phyloP scores from a whole-genome alignment of 2,888 invertebrate species.

The Eurytoma adleriae region DNA sequence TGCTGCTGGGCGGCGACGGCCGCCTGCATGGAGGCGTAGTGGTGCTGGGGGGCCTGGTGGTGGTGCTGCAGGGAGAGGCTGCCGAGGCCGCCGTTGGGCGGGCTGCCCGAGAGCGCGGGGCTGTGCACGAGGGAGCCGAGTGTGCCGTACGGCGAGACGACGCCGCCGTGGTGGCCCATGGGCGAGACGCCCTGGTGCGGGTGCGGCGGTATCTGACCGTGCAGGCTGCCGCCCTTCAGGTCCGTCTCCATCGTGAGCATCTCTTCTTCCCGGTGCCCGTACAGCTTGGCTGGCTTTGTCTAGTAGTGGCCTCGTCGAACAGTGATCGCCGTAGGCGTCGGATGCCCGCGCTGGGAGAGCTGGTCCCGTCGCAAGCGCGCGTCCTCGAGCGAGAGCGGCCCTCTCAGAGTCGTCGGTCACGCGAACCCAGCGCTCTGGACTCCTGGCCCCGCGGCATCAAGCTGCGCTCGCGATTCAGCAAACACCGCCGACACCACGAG shows the following conservation, averaged over 20 bases:
- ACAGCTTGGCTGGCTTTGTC: constrained; percentile 83
- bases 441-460: constrained; percentile 50
- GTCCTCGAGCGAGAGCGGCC: not conserved
- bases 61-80: constrained; percentile 70
- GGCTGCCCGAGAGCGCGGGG: constrained; percentile 72
- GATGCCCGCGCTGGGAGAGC: not conserved
- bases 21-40: constrained; percentile 73
- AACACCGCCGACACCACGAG: constrained; percentile 27
- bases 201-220: constrained; percentile 89
- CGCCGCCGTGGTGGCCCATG: constrained; percentile 80
- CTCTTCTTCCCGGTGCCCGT: constrained; percentile 88
- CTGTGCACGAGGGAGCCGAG: constrained; percentile 81
- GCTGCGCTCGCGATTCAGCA: not conserved
- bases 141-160: constrained; percentile 81
- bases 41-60: constrained; percentile 72
- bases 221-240: constrained; percentile 91
- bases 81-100: constrained; percentile 69
- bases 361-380: not conserved
- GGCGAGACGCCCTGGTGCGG: constrained; percentile 84
- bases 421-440: constrained; percentile 25
- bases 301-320: not conserved
- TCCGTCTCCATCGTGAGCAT: constrained; percentile 96
- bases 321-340: too few species aligned
- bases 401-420: constrained; percentile 37
- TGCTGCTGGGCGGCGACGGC: constrained; percentile 72